A percentile compares a stretch with the other conserved stretches of the same genome.
Evolutionary conservation across 30 jellyfish, hydroid and myxozoan genomes (phyloP).

Genomic region (Aurelia aurita): DNA sequence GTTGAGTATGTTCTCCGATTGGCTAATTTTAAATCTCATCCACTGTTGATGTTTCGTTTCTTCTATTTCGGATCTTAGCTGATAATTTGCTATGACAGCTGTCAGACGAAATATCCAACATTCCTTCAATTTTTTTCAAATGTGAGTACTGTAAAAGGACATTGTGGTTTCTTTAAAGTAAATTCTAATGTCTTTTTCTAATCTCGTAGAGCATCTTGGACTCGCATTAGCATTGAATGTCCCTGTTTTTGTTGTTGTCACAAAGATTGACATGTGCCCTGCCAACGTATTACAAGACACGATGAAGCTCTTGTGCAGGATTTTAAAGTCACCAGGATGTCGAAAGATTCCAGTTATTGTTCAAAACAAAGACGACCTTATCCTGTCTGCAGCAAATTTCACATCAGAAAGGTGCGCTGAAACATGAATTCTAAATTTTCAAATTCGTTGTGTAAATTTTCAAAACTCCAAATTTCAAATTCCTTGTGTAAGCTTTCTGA

Average conservation of each 20-base stretch:
- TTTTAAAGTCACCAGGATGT: conserved; percentile 97
- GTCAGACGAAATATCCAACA: no score
- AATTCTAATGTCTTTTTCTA: background rate
- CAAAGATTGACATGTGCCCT: conserved; percentile 99
- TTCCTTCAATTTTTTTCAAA: no score
- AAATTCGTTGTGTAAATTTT: no score
- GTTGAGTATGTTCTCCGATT: no score
- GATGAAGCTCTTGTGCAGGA: conserved; percentile 87
- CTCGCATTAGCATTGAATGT: conserved; percentile 93
- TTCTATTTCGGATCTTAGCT: no score
- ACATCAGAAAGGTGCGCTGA: conserved; percentile 87
- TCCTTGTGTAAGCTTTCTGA: no score
- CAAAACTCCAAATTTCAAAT: no score
- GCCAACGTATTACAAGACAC: conserved; percentile 95
- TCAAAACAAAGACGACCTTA: conserved; percentile 83
- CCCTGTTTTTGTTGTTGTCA: conserved; percentile 96
- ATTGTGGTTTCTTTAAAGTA: background rate
- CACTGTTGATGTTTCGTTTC: no score
- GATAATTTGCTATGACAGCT: no score
- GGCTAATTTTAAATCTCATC: no score
- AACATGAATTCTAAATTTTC: no score
- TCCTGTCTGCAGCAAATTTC: conserved; percentile 93
- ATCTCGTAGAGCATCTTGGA: conserved; percentile 91
- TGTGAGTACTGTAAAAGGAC: no score
- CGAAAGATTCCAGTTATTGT: conserved; percentile 93